These are phyloP conservation scores for Chondrosia reniformis DNA, from an alignment of 37 sponge, comb jelly and placozoan species.

Conservation along the genomic window DNA sequence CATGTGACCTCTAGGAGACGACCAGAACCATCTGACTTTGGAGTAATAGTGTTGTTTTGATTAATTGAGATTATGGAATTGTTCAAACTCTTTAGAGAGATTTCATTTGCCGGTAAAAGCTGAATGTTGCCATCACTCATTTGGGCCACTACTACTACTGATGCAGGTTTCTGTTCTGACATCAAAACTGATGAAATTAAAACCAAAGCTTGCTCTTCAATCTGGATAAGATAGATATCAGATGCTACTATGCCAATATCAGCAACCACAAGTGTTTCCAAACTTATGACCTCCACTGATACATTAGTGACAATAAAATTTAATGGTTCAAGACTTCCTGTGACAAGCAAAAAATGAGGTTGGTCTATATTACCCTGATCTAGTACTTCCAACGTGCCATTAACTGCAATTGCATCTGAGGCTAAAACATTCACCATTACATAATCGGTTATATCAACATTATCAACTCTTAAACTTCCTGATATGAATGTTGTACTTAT, in stretches of 20 bases:
- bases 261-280: neutral
- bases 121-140: constrained; percentile 28
- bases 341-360: neutral
- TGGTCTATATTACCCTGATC: too few relatives aligned
- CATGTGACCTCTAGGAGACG: constrained; percentile 25
- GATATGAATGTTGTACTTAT: constrained; percentile 38
- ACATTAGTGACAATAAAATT: neutral
- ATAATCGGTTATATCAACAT: constrained; percentile 37
- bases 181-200: constrained; percentile 17
- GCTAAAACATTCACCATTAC: neutral
- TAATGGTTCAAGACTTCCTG: neutral
- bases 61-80: neutral
- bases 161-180: constrained; percentile 38
- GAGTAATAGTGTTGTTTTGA: neutral
- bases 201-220: neutral
- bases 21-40: constrained; percentile 15
- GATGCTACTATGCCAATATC: neutral
- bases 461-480: neutral
- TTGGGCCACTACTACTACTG: constrained; percentile 18
- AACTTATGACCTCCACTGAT: neutral
- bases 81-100: neutral
- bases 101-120: neutral
- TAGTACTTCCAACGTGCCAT: neutral
- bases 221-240: neutral
- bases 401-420: neutral